Evolutionary conservation across 2,888 invertebrate species (phyloP), one percentile per base, ranked within the genome.

Genomic region (Rotaria macrura): DNA sequence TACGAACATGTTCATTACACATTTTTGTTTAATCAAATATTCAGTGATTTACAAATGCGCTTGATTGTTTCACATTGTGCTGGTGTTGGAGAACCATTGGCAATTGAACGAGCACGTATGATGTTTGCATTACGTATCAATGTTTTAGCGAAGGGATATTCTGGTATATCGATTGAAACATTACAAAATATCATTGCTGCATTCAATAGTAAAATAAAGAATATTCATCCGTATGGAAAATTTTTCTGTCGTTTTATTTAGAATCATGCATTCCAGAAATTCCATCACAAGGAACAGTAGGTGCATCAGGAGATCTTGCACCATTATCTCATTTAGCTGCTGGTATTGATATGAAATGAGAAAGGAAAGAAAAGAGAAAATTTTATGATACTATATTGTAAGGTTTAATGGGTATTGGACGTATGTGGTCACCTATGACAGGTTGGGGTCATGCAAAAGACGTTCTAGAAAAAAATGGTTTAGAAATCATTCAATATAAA

Each of bases 201-300:
- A 6, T 94, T 93, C 89, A 94, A 94, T 34, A 85, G 79, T 79
- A 85, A 34, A n/a, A n/a, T n/a, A n/a, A n/a, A n/a, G n/a, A n/a
- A n/a, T n/a, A n/a, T 1, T 29, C 0, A 0, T n/a, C 14, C 10
- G 6, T 0, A 47, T 40, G 9, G 10, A n/a, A 10, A n/a, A n/a
- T 43, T 55, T 3, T 6, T 38, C 20, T 57, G 29, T 57, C 0
- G 43, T 74, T 89, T 38, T 89, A 93, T 89, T 40, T 89, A 93
- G 93, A 92, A 3, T 93, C 92, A 40, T 93, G 93, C 88, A 90
- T 94, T 47, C 92, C 93, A 0, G 93, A 92, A 92, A 92, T 94
- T 2, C 94, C 94, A 0, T 93, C 93, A 88, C 93, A 94, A 89
- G 94, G 94, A 0, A 93, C 93, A 0, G 93, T 94, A 2, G 94